Base-by-base conservation (phyloP, 2,113 vertebrate species). In the Eleginops maclovinus region DNA sequence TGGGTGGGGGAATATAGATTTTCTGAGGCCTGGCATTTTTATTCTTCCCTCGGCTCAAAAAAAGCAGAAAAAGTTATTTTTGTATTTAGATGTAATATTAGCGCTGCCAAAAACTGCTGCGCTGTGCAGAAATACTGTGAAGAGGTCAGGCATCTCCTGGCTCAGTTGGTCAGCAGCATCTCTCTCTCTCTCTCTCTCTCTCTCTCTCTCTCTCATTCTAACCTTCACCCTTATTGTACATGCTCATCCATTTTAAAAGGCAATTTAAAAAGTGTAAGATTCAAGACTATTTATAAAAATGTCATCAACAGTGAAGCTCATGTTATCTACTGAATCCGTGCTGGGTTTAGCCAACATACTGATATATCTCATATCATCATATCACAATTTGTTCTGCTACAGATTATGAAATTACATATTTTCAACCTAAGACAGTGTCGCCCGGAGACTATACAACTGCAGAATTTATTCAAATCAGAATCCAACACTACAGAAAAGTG, bases 71-170 rank as follows among this genome's bases (percentile, higher is more conserved):
- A 49, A 62, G 11, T 50, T 15, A 0, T 0, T 46, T 74, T 69
- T 44, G 64, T 24, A 67, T 68, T 55, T 19, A 4, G 4, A n/a
- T 51, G 14, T 50, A 61, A 75, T 53, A 53, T 55, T 49, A 43
- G 24, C 36, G 17, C 31, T 51, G 6, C 16, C 49, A 66, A 15
- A 66, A 70, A 65, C n/a, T 63, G 62, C 72, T 49, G 40, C 3
- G 0, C 63, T 41, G 44, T 61, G 51, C 19, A 50, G 6, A 41
- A 64, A 54, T 16, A 44, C 2, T 31, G 15, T 21, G 26, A 49
- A 46, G 28, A 62, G 17, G 63, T 74, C 74, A 70, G 58, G 50
- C 47, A 49, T n/a, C 44, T 60, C 28, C 41, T 46, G 46, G 49
- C 41, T 47, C 22, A 53, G 19, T n/a, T 59, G n/a, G n/a, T n/a